Base-by-base conservation (phyloP, 2,113 vertebrate species). In the Gymnobelideus leadbeateri region DNA sequence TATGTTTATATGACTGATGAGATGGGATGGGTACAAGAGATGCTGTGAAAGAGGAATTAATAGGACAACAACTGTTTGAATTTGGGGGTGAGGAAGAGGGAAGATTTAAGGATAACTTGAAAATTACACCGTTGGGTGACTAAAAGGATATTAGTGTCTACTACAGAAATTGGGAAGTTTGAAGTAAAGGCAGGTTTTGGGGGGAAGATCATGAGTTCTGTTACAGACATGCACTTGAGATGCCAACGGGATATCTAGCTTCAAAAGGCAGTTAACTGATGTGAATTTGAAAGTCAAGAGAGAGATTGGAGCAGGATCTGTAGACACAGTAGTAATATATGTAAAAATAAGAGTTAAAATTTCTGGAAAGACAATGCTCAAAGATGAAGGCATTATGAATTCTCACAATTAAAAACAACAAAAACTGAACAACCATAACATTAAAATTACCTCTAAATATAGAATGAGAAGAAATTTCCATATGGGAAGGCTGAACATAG, bases 381-480 rank as follows among this genome's bases (percentile, higher is more conserved):
- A 50, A 90, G 47, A 50, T 90, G 89, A 49, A 46, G 89, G 89
- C 8, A 49, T 50, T 90, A 50, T 50, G 47, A 77, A 49, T 46
- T 90, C 24, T 90, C 43, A 90, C 89, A 90, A 89, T 47, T 89
- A 49, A 90, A 50, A 90, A 89, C n/a, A 47, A 61, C 57, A 31
- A 12, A 11, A n/a, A n/a, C 37, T 23, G 3, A 68, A 43, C 16
- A 84, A 6, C n/a, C n/a, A 43, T 84, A 43, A 91, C 90, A 90
- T 95, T 52, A 51, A 94, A 94, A 61, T 46, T 93, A 31, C 31
- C 52, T 93, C 53, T 77, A 90, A 94, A 37, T 26, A 16, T 49
- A 50, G 94, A 19, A 12, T 16, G 24, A 31, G 25, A 49, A 90
- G 25, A 54, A 92, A 96, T 52, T 16, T 10, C 68, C 47, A 49